Percentiles rank a stretch among this genome's conserved stretches.
These are phyloP conservation scores for Gastracanthus pulcherrimus DNA, from an alignment of 2,888 invertebrate genomes.

Conservation along the genomic window DNA sequence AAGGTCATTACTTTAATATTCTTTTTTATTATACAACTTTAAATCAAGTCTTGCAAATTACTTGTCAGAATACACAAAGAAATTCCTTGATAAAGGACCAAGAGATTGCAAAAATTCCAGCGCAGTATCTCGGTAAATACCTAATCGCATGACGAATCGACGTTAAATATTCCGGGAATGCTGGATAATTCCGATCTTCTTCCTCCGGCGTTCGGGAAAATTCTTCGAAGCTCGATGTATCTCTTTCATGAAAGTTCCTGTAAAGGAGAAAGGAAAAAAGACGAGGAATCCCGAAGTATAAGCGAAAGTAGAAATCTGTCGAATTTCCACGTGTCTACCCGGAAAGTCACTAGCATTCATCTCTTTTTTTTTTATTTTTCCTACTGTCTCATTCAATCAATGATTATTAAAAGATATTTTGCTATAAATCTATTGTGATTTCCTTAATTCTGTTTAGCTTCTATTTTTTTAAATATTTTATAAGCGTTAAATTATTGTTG, in stretches of 20 bases:
- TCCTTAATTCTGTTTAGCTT: no score
- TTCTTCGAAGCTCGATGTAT: background rate
- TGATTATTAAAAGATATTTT: constrained; percentile 17
- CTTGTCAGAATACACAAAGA: background rate
- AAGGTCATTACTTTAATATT: no score
- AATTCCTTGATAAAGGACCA: background rate
- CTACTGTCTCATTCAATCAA: background rate
- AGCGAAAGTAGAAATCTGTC: constrained; percentile 20
- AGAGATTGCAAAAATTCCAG: background rate
- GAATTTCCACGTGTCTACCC: constrained; percentile 11
- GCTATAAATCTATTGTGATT: no score
- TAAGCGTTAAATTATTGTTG: no score
- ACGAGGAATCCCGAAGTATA: background rate
- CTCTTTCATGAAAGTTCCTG: background rate
- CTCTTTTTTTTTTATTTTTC: constrained; percentile 23
- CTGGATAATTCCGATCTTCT: constrained; percentile 26
- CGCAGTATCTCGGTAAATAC: background rate
- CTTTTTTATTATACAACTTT: background rate
- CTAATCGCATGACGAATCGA: constrained; percentile 33
- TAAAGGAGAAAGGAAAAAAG: background rate
- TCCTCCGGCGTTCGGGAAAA: background rate
- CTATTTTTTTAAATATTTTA: no score
- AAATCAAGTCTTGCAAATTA: background rate
- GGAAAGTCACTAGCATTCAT: background rate
- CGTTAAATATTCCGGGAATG: constrained; percentile 34